Percentiles rank a stretch among this genome's conserved stretches.
phyloP scores from a whole-genome alignment of 2,888 invertebrate genomes.

The Ceriagrion tenellum region DNA sequence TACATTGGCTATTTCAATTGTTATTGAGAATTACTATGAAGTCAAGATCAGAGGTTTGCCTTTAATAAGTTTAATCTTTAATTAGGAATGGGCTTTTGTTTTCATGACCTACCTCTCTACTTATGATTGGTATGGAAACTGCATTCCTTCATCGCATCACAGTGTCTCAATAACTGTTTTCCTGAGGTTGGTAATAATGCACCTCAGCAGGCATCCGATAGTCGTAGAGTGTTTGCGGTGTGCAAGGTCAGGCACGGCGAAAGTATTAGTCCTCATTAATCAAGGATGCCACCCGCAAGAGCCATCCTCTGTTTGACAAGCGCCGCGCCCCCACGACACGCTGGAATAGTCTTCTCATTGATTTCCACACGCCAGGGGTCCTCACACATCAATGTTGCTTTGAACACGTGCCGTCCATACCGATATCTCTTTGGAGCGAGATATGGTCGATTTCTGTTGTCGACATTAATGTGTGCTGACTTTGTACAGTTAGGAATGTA shows the following conservation, averaged over 20 bases:
- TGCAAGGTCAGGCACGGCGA: background rate
- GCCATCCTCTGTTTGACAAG: background rate
- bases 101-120: too few species aligned
- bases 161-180: background rate
- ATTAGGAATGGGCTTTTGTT: too few species aligned
- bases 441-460: background rate
- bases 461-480: background rate
- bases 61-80: too few species aligned
- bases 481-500: too few species aligned
- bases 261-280: background rate
- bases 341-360: background rate
- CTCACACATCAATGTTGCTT: background rate
- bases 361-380: background rate
- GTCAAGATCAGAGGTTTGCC: too few species aligned
- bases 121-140: too few species aligned
- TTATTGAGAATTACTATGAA: too few species aligned
- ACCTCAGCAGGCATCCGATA: background rate
- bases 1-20: too few species aligned
- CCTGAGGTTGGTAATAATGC: background rate
- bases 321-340: background rate
- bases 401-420: background rate
- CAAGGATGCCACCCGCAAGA: background rate
- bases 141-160: background rate
- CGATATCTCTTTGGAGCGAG: background rate
- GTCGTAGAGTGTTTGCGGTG: background rate